A percentile compares a stretch with the other conserved stretches of the same genome.
These are phyloP conservation scores for Catocala sponsa DNA, from an alignment of 2,888 invertebrate species.

Conservation along the genomic window DNA sequence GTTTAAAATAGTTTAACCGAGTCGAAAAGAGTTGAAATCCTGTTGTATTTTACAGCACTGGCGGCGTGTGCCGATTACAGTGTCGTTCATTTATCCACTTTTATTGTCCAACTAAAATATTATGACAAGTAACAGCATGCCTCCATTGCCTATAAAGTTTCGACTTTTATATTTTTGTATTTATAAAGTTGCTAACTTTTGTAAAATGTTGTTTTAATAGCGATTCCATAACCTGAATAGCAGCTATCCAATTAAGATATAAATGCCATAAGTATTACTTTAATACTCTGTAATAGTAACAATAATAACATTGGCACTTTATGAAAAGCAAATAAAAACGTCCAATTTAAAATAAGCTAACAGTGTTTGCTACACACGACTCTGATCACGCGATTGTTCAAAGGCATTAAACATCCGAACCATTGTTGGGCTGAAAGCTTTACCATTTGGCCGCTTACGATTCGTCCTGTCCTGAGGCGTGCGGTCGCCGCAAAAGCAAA, in stretches of 20 bases:
- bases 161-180: constrained; percentile 25
- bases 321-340: no score
- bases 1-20: constrained; percentile 26
- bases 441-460: constrained; percentile 75
- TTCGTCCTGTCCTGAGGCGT: constrained; percentile 79
- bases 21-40: constrained; percentile 42
- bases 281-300: no score
- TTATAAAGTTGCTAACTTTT: constrained; percentile 26
- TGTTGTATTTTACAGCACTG: constrained; percentile 47
- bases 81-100: constrained; percentile 60
- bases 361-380: constrained; percentile 17
- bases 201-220: constrained; percentile 1
- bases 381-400: constrained; percentile 53
- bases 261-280: no score
- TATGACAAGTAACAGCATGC: constrained; percentile 60
- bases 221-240: no score
- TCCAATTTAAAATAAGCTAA: neutral
- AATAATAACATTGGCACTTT: no score
- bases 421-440: constrained; percentile 79
- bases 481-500: constrained; percentile 84
- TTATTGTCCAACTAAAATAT: constrained; percentile 63
- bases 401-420: constrained; percentile 69
- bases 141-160: constrained; percentile 56
- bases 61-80: constrained; percentile 60
- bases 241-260: no score